Base-by-base conservation (phyloP, 2,113 vertebrate species). In the Pantherophis guttatus region DNA sequence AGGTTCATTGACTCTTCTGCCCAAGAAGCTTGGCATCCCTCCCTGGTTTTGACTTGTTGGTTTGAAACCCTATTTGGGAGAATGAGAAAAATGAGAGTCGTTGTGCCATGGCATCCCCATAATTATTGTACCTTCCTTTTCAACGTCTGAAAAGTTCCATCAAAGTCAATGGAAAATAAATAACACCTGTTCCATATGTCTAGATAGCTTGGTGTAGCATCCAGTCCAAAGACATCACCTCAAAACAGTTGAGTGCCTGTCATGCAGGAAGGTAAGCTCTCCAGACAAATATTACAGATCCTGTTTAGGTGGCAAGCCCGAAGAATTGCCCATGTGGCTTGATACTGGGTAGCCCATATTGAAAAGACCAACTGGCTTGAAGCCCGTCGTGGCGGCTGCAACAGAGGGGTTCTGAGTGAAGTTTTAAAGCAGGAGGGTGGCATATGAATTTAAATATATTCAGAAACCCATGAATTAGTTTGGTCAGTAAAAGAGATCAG, bases 251-350 rank as follows among this genome's bases (percentile, higher is more conserved):
- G 86, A 89, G 39, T 50, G 89, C 26, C 89, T 94, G 86, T 89
- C 55, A 87, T 75, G 70, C 21, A 70, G 65, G 89, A 91, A 92
- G 86, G 57, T 86, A 86, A 94, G 92, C 75, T 87, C 70, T 93
- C 75, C 87, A 91, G 90, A 55, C 90, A 91, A 95, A 92, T 65
- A 86, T 21, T 52, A 93, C 58, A 87, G 88, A 81, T 92, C 85
- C 59, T 91, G 5, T 93, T 90, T 92, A 88, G 92, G n/a, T 52
- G 62, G 33, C 57, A 90, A 88, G 93, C 26, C 54, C n/a, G 21
- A 88, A 33, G 5, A 92, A 75, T n/a, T 88, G 48, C 88, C 81
- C 57, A 19, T 1, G 1, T 88, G 88, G 48, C 88, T 88, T 19
- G 8, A 29, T n/a, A 5, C 5, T 87, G 85, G 85, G 24, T 5